These are phyloP conservation scores for Drepana arcuata DNA, from an alignment of 1,140 invertebrate genomes.

Conservation along the genomic window DNA sequence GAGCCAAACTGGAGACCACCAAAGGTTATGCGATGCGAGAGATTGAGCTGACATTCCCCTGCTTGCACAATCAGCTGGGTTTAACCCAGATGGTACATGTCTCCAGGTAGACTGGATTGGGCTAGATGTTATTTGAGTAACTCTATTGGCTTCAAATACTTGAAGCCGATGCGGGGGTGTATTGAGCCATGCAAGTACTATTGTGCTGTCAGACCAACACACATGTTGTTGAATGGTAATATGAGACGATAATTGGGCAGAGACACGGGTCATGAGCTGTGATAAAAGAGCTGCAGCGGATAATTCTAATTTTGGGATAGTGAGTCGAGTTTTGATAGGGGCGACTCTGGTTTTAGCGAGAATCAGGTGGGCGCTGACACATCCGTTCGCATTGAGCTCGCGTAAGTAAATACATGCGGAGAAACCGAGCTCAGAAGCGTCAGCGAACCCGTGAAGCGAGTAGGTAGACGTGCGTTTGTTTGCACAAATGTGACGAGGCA, in stretches of 20 bases:
- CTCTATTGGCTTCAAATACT: conserved; percentile 6
- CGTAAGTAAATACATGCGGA: conserved; percentile 8
- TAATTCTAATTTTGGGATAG: conserved; percentile 2
- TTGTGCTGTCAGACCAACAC: conserved; percentile 1
- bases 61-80: conserved; percentile 9
- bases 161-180: conserved; percentile 3
- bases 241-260: conserved; percentile 1
- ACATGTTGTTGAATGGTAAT: neutral
- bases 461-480: conserved; percentile 5
- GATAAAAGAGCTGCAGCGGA: conserved; percentile 1
- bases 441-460: conserved; percentile 8
- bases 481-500: conserved; percentile 9
- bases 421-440: conserved; percentile 9
- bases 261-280: neutral
- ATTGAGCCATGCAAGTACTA: conserved; percentile 2
- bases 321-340: conserved; percentile 1
- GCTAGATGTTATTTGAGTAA: conserved; percentile 1
- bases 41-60: conserved; percentile 1
- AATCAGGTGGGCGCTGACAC: conserved; percentile 3
- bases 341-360: conserved; percentile 3
- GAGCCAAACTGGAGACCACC: conserved; percentile 4
- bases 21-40: neutral
- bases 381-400: conserved; percentile 1
- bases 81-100: conserved; percentile 3
- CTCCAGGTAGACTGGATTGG: neutral